These are phyloP conservation scores for Nibea coibor DNA, from an alignment of 2,113 vertebrate genomes.

Conservation along the genomic window DNA sequence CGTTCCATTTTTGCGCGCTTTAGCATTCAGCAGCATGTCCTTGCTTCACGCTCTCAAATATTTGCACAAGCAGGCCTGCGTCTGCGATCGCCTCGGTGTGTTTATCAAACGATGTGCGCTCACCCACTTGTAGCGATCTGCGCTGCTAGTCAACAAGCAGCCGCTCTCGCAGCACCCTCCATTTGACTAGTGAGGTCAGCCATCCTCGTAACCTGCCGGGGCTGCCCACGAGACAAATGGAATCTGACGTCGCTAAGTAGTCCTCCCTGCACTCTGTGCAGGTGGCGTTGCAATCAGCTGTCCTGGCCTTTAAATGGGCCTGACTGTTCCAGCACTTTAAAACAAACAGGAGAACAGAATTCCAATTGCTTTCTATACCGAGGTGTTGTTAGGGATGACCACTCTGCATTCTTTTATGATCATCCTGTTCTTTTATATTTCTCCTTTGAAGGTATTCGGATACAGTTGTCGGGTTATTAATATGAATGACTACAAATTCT, in stretches of 20 bases:
- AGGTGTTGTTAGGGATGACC: conserved; percentile 22
- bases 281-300: conserved; percentile 65
- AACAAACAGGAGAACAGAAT: conserved; percentile 57
- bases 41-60: conserved; percentile 61
- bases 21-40: conserved; percentile 42
- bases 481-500: conserved; percentile 37
- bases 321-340: conserved; percentile 54
- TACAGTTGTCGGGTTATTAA: conserved; percentile 20
- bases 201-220: conserved; percentile 39
- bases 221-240: conserved; percentile 60
- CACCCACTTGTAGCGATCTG: conserved; percentile 57
- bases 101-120: conserved; percentile 60
- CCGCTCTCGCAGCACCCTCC: conserved; percentile 33
- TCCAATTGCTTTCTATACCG: conserved; percentile 57
- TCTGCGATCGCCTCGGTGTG: conserved; percentile 29
- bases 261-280: conserved; percentile 43
- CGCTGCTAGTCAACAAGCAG: conserved; percentile 58
- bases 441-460: conserved; percentile 12
- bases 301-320: conserved; percentile 58
- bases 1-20: conserved; percentile 15
- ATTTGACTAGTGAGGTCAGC: conserved; percentile 68
- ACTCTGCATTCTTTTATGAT: conserved; percentile 38
- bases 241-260: conserved; percentile 68
- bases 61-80: conserved; percentile 57
- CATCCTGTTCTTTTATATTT: neutral